A percentile compares a stretch with the other conserved stretches of the same genome.
Evolutionary conservation across 2,888 invertebrate species (phyloP).

Genomic region (Yponomeuta sedellus): DNA sequence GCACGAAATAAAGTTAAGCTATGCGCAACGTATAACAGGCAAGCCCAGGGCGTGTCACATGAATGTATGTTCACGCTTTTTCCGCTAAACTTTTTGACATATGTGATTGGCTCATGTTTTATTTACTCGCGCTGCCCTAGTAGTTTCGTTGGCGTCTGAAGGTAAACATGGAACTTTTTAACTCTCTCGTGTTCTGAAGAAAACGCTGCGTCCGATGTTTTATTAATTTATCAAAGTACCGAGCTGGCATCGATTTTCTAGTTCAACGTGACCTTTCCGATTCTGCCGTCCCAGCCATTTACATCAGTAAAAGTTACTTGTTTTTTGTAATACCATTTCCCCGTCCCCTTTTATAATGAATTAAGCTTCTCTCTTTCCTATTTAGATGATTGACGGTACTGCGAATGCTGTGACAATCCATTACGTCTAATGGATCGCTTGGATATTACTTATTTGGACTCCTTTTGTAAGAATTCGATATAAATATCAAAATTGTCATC

Average conservation of each 20-base stretch:
- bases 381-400: constrained; percentile 38
- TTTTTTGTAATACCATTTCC: constrained; percentile 2
- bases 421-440: constrained; percentile 41
- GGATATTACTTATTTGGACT: constrained; percentile 8
- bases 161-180: neutral
- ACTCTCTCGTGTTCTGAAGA: neutral
- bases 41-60: neutral
- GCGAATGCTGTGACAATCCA: constrained; percentile 42
- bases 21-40: constrained; percentile 8
- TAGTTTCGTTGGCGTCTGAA: neutral
- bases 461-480: neutral
- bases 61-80: neutral
- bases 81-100: neutral
- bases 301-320: constrained; percentile 1
- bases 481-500: constrained; percentile 1
- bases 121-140: neutral
- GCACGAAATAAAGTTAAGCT: constrained; percentile 13
- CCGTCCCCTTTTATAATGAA: constrained; percentile 6
- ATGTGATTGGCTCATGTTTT: neutral
- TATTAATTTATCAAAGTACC: neutral
- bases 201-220: neutral
- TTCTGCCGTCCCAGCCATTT: neutral
- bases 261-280: neutral
- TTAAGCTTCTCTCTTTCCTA: constrained; percentile 14
- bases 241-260: neutral